Evolutionary conservation across 2,113 vertebrate species (phyloP), one percentile per base, ranked within the genome.

Genomic region (Rousettus leschenaultii): DNA sequence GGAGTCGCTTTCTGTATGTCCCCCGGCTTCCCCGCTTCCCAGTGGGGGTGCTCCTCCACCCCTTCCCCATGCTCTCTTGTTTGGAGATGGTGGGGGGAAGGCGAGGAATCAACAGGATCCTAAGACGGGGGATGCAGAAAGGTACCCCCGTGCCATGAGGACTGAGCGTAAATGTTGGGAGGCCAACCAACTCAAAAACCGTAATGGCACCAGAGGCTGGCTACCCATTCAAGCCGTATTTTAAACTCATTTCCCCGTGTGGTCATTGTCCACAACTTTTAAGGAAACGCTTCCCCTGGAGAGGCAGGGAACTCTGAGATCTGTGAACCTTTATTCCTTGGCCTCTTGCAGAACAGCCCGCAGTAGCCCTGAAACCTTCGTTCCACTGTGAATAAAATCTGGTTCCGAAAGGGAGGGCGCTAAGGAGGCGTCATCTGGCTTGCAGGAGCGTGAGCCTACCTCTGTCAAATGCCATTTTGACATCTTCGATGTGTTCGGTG

Each of bases 401-500:
- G 35, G 5, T 13, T 66, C 45, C 70, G 28, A 40, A 24, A 33
- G 28, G 24, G n/a, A 82, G 12, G 8, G 33, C 12, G 6, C 38
- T 8, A 24, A 57, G 71, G 24, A 7, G 2, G 38, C 38, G 21
- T 26, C 57, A 51, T 9, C 40, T 7, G 70, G n/a, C 66, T 16
- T n/a, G 70, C 18, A 51, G 15, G 55, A 38, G 57, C 5, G 1
- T 6, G 48, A 28, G 26, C 96, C 61, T 97, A 99, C 99, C 99
- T 99, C 99, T 98, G 97, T 99, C 99, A 98, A 99, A 99, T 65
- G 99, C 97, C 97, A 99, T 99, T 97, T 99, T 99, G 94, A 99
- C 99, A 38, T 99, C 99, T 98, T 99, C 99, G 68, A 99, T 99
- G 98, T 99, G 99, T 95, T 99, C 99, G 19, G 99, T 99, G 98